Base-by-base conservation (phyloP, 2,113 vertebrate genomes). In the Neodon shergylaensis region DNA sequence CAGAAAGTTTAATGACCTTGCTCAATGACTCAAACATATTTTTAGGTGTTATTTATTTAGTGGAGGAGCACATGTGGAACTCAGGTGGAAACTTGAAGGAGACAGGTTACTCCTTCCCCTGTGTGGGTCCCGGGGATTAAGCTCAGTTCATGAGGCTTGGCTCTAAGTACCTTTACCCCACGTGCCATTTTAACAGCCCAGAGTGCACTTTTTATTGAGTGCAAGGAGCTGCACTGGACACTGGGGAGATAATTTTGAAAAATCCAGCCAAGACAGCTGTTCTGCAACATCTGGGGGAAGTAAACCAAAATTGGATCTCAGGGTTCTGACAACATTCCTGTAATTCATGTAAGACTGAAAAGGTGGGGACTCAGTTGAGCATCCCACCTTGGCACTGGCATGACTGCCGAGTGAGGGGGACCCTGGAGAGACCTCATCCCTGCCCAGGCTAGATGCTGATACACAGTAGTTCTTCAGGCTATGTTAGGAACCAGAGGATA, bases 211-310 rank as follows among this genome's bases (percentile, higher is more conserved):
- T 66, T 3, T 81, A 31, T 31, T 68, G 70, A 49, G 19, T 78
- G 17, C 82, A 31, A 8, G 31, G 77, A 8, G 42, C n/a, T 92
- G 39, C 92, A 49, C 52, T 58, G 11, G 77, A 39, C 61, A 28
- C 28, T 31, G n/a, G 49, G 21, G 44, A 86, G 73, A 31, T 54
- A 36, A 16, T 52, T 94, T 96, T 94, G 54, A 54, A 81, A 93
- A 88, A 31, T 83, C 24, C 1, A 90, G 68, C 11, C 74, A 74
- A 14, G 19, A 11, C 33, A 52, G 47, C 76, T 86, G 39, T 31
- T 97, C 77, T 54, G 16, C 36, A 70, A 49, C 39, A 11, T 86
- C 68, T 93, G 11, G 54, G 85, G 31, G 58, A 54, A 28, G 5
- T 73, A 87, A 68, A 39, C 8, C 36, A 24, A 42, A 70, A 74